Base-by-base conservation (phyloP, 1,140 invertebrate species). In the Lethrus apterus region DNA sequence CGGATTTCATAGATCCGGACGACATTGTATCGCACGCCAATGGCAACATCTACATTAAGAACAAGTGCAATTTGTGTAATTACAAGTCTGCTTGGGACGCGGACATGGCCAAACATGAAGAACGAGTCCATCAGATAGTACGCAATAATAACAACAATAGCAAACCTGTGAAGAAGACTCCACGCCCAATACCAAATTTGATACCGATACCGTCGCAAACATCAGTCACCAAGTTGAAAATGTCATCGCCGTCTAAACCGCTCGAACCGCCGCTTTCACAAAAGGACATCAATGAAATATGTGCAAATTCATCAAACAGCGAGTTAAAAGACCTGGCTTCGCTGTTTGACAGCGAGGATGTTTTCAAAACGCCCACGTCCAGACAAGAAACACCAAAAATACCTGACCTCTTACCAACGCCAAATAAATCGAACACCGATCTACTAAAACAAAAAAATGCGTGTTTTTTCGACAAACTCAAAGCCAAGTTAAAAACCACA, bases 401-500 rank as follows among this genome's bases (percentile, higher is more conserved):
- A 35, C 52, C 54, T 14, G 58, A 59, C 51, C 41, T 56, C 15
- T 51, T 58, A 41, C 57, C 54, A 4, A 68, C 66, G 3, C 57
- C 54, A 35, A 66, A 62, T 44, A 63, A 57, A 36, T 54, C 66
- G 4, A 60, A 60, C 9, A 71, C 60, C 33, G 64, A 57, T 30
- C 63, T 59, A 23, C 74, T 75, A 51, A 76, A 76, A 51, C 81
- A 80, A 66, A 86, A 85, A 59, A 83, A 82, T 55, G 75, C 79
- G 11, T 84, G 81, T 8, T 89, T 89, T 60, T 88, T 89, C 60
- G 85, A 91, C 57, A 81, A 80, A 60, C 68, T 89, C 10, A 87
- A 87, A 65, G 81, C 85, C 62, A 80, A 81, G 66, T 62, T 88
- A 21, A 70, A 72, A 65, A 54, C 54, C 8, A 75, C 74, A 26